Base-by-base conservation (phyloP, 2,888 invertebrate genomes). In the Drosophila neotestacea region DNA sequence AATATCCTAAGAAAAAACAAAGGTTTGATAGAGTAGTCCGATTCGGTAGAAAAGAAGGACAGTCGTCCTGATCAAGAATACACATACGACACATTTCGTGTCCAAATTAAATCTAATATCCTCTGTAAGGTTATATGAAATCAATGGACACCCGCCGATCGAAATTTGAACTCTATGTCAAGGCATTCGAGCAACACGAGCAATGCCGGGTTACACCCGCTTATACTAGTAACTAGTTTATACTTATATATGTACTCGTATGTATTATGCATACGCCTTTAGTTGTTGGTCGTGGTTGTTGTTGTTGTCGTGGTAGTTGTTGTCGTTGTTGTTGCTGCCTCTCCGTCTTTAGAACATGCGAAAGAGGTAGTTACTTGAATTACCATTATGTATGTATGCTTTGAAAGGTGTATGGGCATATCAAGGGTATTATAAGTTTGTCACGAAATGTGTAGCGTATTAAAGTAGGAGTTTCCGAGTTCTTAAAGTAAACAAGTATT, bases 181-280 rank as follows among this genome's bases (percentile, higher is more conserved):
- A 46, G n/a, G 46, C n/a, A 0, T 42, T 6, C 5, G 11, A 42
- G 11, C 22, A 22, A 34, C 55, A 41, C 55, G 42, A 11, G 22
- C 55, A 55, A 55, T 6, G 42, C 42, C 42, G 55, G 41, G 16
- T 7, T 16, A 38, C 58, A 58, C 46, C 34, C 58, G 34, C 42
- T 34, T 47, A 38, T 47, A 28, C 46, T 22, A 13, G 32, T 50
- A 39, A 44, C 30, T 47, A 30, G 47, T 47, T 47, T 47, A 47
- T 32, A 36, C 47, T 36, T 16, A 58, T 36, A 46, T 32, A 36
- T 58, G 38, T 16, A 58, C 46, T 36, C 46, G 28, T 38, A 58
- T 58, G 58, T 58, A 58, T 58, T 58, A 47, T 58, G 58, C 58
- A 58, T 58, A 58, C 46, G 47, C 16, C 46, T 58, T 47, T 47